These are phyloP conservation scores for Gasterosteus nipponicus DNA, from an alignment of 2,113 vertebrate species.

Conservation along the genomic window DNA sequence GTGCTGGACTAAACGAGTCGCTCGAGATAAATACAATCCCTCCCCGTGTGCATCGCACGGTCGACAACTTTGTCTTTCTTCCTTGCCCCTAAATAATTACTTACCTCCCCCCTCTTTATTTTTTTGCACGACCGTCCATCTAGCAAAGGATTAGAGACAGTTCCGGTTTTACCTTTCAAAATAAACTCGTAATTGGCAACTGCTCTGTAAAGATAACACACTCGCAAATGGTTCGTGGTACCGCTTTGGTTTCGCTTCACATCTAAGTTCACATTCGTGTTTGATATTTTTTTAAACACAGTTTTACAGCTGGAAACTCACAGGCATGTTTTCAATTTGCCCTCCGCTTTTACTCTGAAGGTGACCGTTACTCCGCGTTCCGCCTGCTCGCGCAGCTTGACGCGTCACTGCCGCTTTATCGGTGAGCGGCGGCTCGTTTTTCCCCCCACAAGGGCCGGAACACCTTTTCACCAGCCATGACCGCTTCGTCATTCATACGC, in stretches of 20 bases:
- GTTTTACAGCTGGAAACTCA: fast-evolving
- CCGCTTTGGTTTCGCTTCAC: neutral
- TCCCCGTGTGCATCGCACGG: constrained; percentile 67
- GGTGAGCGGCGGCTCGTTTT: constrained; percentile 62
- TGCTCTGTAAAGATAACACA: neutral
- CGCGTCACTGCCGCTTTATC: constrained; percentile 62
- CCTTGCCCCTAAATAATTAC: constrained; percentile 80
- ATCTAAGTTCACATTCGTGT: fast-evolving
- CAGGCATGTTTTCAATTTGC: fast-evolving
- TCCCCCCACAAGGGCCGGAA: constrained; percentile 68
- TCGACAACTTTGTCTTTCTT: constrained; percentile 82
- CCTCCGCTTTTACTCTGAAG: constrained; percentile 51
- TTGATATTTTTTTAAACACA: neutral
- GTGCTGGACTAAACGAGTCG: constrained; percentile 38
- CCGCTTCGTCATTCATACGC: constrained; percentile 77
- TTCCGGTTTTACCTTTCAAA: constrained; percentile 44
- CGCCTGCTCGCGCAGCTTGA: constrained; percentile 25
- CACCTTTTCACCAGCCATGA: constrained; percentile 80
- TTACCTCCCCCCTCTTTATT: constrained; percentile 75
- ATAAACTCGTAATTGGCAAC: neutral
- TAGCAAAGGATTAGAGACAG: fast-evolving
- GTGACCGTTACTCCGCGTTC: neutral
- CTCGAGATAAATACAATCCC: constrained; percentile 64
- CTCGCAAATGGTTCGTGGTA: fast-evolving
- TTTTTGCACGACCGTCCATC: constrained; percentile 31